phyloP scores from a whole-genome alignment of 1,140 invertebrate species.

The Homarus americanus region DNA sequence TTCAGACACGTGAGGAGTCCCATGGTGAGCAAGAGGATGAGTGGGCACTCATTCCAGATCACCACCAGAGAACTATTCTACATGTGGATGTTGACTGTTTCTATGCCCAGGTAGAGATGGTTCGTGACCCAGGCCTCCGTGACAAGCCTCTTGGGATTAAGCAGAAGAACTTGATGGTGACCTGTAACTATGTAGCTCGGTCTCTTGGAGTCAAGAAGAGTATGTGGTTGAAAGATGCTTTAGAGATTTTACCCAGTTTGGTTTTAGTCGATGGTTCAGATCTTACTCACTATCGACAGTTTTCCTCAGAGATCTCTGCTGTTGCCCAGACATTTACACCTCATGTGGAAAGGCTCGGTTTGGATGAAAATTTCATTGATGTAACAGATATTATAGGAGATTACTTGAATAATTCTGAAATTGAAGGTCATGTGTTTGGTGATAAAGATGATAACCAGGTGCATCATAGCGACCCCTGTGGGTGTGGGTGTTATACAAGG shows the following conservation, averaged over 20 bases:
- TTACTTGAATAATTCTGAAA: slow-evolving; percentile 77
- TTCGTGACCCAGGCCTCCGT: slow-evolving; percentile 83
- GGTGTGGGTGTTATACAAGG: slow-evolving; percentile 85
- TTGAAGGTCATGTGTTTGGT: slow-evolving; percentile 66
- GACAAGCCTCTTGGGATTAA: slow-evolving; percentile 86
- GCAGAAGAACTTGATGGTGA: slow-evolving; percentile 89
- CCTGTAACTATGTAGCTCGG: slow-evolving; percentile 88
- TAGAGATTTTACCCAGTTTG: slow-evolving; percentile 84
- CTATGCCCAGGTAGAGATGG: slow-evolving; percentile 90
- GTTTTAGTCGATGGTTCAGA: slow-evolving; percentile 87
- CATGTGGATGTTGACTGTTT: slow-evolving; percentile 89
- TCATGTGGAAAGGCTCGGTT: slow-evolving; percentile 86
- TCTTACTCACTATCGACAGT: slow-evolving; percentile 85
- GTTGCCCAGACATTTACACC: slow-evolving; percentile 84
- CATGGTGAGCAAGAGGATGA: not conserved
- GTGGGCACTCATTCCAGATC: slow-evolving; percentile 31
- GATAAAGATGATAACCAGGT: slow-evolving; percentile 49
- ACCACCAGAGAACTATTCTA: slow-evolving; percentile 81
- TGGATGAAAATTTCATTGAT: slow-evolving; percentile 90
- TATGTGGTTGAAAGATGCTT: slow-evolving; percentile 85
- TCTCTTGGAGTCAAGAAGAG: slow-evolving; percentile 86
- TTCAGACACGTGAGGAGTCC: slow-evolving; percentile 21
- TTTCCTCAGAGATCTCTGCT: slow-evolving; percentile 84
- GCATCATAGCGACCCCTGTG: slow-evolving; percentile 80
- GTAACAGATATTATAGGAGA: slow-evolving; percentile 84